Evolutionary conservation across 2,797 vertebrate genomes (phyloP).

Genomic region (Pygocentrus nattereri): DNA sequence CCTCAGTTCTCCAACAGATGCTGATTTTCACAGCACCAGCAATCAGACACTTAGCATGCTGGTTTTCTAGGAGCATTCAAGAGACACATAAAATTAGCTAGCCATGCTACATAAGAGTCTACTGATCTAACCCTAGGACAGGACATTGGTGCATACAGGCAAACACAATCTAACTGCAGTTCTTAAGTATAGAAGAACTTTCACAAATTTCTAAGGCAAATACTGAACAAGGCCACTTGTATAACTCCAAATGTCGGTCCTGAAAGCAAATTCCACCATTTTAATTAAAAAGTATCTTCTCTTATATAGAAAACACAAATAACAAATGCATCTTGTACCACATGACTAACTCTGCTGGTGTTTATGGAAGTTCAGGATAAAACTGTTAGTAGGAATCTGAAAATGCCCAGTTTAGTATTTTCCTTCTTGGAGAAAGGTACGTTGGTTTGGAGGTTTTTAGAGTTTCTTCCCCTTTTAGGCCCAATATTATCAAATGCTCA

Average conservation of each 20-base stretch:
- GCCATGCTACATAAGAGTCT: conserved; percentile 52
- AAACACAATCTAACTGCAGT: conserved; percentile 12
- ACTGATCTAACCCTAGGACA: conserved; percentile 20
- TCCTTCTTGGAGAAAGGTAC: background rate
- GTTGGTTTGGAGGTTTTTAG: background rate
- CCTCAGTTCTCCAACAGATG: background rate
- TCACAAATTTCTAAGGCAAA: conserved; percentile 26
- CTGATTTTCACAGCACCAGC: background rate
- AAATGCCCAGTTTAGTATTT: conserved; percentile 22
- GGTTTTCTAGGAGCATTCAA: conserved; percentile 42
- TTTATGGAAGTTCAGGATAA: conserved; percentile 20
- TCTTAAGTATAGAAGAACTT: conserved; percentile 22
- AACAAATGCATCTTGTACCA: background rate
- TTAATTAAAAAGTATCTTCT: conserved; percentile 1
- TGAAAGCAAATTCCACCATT: conserved; percentile 32
- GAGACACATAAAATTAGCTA: conserved; percentile 11
- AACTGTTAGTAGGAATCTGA: background rate
- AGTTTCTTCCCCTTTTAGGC: background rate
- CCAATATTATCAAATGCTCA: background rate
- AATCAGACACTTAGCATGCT: conserved; percentile 34
- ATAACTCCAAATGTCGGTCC: conserved; percentile 33
- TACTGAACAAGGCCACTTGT: conserved; percentile 53
- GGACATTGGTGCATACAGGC: conserved; percentile 42
- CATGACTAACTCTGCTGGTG: conserved; percentile 66
- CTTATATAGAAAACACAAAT: conserved; percentile 3